Evolutionary conservation across 2,113 vertebrate genomes (phyloP).

Genomic region (Pongo abelii): DNA sequence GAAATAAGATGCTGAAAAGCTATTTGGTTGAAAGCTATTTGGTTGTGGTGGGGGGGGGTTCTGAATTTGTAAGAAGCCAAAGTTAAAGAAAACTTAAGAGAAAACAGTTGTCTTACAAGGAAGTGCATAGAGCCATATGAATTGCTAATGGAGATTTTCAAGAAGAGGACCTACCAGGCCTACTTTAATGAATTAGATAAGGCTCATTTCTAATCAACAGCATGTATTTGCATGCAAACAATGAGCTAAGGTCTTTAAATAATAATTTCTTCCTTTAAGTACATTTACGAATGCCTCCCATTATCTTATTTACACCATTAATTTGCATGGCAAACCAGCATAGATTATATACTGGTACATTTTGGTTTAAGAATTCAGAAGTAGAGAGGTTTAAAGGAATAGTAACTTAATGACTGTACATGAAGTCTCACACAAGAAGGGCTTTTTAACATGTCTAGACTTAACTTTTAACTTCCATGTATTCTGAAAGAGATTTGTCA

Average conservation of each 20-base stretch:
- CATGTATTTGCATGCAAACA: slow-evolving; percentile 62
- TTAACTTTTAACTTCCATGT: slow-evolving; percentile 5
- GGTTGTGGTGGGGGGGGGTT: not conserved
- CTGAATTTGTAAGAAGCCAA: not conserved
- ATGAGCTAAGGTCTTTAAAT: slow-evolving; percentile 66
- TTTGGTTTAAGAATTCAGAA: slow-evolving; percentile 4
- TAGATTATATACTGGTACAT: slow-evolving; percentile 40
- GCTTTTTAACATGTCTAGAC: not conserved
- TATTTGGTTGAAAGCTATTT: not conserved
- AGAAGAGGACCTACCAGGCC: slow-evolving; percentile 50
- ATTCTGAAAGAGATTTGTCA: not conserved
- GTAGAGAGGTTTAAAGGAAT: not conserved
- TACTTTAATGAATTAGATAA: slow-evolving; percentile 72
- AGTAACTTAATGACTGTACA: slow-evolving; percentile 2
- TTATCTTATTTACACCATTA: slow-evolving; percentile 64
- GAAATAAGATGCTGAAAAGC: not conserved
- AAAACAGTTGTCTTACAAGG: slow-evolving; percentile 41
- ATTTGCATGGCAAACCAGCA: slow-evolving; percentile 60
- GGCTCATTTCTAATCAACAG: slow-evolving; percentile 71
- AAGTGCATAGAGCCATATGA: not conserved
- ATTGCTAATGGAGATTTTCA: slow-evolving; percentile 59
- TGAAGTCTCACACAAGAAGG: not conserved
- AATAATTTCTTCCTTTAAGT: slow-evolving; percentile 60
- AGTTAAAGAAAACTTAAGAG: slow-evolving; percentile 5
- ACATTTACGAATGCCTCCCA: slow-evolving; percentile 48